These are phyloP conservation scores for Physeter macrocephalus DNA, from an alignment of 2,113 vertebrate genomes.

Conservation along the genomic window DNA sequence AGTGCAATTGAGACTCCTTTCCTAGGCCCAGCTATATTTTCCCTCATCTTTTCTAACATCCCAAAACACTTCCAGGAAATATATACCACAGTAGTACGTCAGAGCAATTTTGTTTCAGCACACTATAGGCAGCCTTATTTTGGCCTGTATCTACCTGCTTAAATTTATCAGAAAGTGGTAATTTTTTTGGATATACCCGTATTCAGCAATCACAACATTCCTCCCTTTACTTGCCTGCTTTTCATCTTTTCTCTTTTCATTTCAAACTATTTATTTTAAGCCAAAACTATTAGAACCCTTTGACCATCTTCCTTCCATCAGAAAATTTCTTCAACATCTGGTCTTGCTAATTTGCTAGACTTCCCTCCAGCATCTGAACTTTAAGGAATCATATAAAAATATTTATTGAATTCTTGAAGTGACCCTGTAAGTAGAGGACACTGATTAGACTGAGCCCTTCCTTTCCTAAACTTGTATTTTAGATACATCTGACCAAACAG, in stretches of 20 bases:
- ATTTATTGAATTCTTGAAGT: not conserved
- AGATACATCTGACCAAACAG: not conserved
- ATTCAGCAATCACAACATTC: not conserved
- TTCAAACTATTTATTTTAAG: not conserved
- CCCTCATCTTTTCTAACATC: not conserved
- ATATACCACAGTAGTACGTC: not conserved
- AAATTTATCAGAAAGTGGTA: not conserved
- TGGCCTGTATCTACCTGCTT: not conserved
- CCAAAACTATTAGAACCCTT: not conserved
- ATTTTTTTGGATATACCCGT: not conserved
- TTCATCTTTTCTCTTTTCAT: not conserved
- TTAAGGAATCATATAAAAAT: constrained; percentile 17
- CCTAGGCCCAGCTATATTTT: not conserved
- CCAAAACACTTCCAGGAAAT: not conserved
- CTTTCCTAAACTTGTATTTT: not conserved
- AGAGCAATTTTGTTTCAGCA: not conserved
- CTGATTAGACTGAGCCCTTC: not conserved
- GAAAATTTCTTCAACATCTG: not conserved
- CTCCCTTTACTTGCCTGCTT: not conserved
- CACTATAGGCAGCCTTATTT: not conserved
- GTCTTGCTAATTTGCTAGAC: not conserved
- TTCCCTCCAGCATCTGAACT: not conserved
- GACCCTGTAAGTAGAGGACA: not conserved
- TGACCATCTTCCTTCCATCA: not conserved
- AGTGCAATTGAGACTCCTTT: not conserved